These are phyloP conservation scores for Achroia grisella DNA, from an alignment of 1,140 invertebrate species.

Conservation along the genomic window DNA sequence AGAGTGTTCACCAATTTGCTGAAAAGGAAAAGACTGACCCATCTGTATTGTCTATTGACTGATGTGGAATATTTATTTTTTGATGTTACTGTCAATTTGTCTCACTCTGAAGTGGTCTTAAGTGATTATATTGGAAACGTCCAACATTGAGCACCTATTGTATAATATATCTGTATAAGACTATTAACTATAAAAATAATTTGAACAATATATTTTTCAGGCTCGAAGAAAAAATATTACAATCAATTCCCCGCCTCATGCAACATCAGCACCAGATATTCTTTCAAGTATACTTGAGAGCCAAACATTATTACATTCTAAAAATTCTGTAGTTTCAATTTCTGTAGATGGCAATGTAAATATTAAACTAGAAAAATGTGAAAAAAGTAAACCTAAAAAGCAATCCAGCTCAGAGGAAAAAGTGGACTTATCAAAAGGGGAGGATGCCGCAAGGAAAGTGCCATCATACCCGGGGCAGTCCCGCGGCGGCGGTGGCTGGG, in stretches of 20 bases:
- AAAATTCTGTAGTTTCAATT: slow-evolving; percentile 76
- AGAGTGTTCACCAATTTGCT: no score
- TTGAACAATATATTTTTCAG: slow-evolving; percentile 26
- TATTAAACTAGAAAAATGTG: slow-evolving; percentile 42
- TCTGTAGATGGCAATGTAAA: slow-evolving; percentile 76
- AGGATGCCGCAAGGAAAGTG: slow-evolving; percentile 59
- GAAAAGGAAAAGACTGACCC: no score
- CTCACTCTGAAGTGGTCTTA: no score
- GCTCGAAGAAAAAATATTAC: slow-evolving; percentile 67
- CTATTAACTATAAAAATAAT: no score
- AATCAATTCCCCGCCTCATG: slow-evolving; percentile 47
- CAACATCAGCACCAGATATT: slow-evolving; percentile 71
- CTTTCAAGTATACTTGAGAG: slow-evolving; percentile 83
- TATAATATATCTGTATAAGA: no score
- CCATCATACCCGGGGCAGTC: slow-evolving; percentile 76
- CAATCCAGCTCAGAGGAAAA: slow-evolving; percentile 34
- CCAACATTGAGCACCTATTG: no score
- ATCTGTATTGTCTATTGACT: no score
- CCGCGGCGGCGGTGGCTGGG: slow-evolving; percentile 62
- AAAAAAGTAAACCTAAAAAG: slow-evolving; percentile 15
- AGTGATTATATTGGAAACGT: no score
- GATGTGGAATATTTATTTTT: no score
- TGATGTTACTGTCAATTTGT: no score
- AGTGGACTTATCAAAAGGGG: slow-evolving; percentile 45
- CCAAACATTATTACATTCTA: slow-evolving; percentile 84